Conservation (phyloP, 92 coral and sea anemone genomes). For the Zoanthus solanderi region DNA sequence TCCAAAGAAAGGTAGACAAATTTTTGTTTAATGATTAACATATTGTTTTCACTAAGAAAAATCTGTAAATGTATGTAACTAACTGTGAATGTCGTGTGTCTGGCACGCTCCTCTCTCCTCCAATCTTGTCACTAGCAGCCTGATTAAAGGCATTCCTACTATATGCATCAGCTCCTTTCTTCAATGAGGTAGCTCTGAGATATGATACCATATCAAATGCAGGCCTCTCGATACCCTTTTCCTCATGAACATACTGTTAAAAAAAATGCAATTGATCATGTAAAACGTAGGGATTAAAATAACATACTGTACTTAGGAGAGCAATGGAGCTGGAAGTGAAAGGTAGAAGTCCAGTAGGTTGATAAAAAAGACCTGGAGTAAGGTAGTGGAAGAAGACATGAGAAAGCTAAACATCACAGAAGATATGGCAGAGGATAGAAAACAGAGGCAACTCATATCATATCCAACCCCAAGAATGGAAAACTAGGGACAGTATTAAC, state of each 20-base stretch:
- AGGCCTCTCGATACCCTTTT: slow-evolving; percentile 79
- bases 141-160: slow-evolving; percentile 92
- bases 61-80: background rate
- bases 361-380: too few relatives aligned
- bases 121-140: slow-evolving; percentile 87
- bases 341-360: too few relatives aligned
- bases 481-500: too few relatives aligned
- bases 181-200: slow-evolving; percentile 77
- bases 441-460: too few relatives aligned
- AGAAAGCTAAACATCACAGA: too few relatives aligned
- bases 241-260: slow-evolving; percentile 76
- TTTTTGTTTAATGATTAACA: too few relatives aligned
- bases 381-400: too few relatives aligned
- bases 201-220: slow-evolving; percentile 71
- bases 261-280: background rate
- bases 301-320: background rate
- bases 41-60: background rate
- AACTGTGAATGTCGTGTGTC: slow-evolving; percentile 94
- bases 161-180: slow-evolving; percentile 85
- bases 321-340: too few relatives aligned
- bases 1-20: too few relatives aligned
- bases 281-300: background rate
- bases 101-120: slow-evolving; percentile 89
- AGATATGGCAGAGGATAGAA: too few relatives aligned
- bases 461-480: too few relatives aligned